Evolutionary conservation across 2,888 invertebrate species (phyloP).

Genomic region (Melanophora roralis): DNA sequence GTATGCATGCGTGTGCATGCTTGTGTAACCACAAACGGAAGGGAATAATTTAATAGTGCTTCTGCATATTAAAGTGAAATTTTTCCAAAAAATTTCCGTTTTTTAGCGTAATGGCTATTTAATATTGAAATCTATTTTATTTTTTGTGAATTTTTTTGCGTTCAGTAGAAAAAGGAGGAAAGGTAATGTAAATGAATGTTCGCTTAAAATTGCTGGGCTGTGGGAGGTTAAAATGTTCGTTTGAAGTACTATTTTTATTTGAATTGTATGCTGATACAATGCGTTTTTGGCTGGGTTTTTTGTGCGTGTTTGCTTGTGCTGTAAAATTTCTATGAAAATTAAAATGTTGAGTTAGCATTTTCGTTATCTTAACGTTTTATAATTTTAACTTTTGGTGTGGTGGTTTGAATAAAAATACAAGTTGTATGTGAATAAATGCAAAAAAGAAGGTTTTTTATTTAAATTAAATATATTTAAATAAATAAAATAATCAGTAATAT

Average conservation of each 20-base stretch:
- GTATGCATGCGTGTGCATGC: not conserved
- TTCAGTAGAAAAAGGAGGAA: not conserved
- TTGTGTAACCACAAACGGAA: constrained; percentile 40
- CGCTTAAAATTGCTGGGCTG: not conserved
- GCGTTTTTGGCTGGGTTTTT: not conserved
- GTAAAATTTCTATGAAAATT: constrained; percentile 37
- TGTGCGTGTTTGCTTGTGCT: not conserved
- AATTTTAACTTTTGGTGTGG: not conserved
- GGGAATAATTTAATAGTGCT: constrained; percentile 55
- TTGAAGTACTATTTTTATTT: no score
- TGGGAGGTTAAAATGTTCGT: not conserved
- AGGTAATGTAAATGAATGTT: not conserved
- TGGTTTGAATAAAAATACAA: not conserved
- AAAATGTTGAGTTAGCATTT: constrained; percentile 39
- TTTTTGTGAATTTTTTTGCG: not conserved
- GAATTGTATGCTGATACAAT: constrained; percentile 3
- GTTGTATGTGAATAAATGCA: no score
- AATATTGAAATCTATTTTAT: constrained; percentile 38
- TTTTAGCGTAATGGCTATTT: constrained; percentile 26
- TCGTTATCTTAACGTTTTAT: constrained; percentile 42
- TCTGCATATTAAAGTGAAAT: constrained; percentile 48
- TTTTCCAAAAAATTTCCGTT: constrained; percentile 36
- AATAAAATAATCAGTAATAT: no score
- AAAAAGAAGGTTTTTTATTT: no score
- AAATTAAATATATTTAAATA: no score